phyloP scores from a whole-genome alignment of 2,113 vertebrate species.

The Syngnathus typhle region DNA sequence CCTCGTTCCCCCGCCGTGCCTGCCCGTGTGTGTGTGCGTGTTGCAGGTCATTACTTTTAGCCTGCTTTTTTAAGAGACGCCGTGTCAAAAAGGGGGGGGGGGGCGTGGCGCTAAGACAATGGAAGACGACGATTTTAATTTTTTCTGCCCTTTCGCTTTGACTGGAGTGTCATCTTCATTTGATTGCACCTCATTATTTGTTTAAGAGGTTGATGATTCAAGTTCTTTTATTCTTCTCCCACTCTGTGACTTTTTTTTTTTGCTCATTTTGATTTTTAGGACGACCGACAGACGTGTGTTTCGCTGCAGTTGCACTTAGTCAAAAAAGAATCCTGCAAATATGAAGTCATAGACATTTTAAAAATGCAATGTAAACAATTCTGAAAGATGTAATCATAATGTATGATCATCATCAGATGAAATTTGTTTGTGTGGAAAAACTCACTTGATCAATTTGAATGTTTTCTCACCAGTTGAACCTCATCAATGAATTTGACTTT shows the following conservation, averaged over 20 bases:
- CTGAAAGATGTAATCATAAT: too few relatives aligned
- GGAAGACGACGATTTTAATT: slow-evolving; percentile 57
- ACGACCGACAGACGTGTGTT: slow-evolving; percentile 36
- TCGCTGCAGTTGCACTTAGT: slow-evolving; percentile 21
- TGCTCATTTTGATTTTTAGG: slow-evolving; percentile 45
- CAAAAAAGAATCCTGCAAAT: too few relatives aligned
- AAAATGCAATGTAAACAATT: too few relatives aligned
- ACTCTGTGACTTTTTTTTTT: slow-evolving; percentile 13
- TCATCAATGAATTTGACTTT: slow-evolving; percentile 6
- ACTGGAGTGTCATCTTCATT: slow-evolving; percentile 41
- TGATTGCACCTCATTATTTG: slow-evolving; percentile 51
- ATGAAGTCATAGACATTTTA: too few relatives aligned
- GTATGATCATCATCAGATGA: too few relatives aligned
- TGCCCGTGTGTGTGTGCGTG: slow-evolving; percentile 21
- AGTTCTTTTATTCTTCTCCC: slow-evolving; percentile 31
- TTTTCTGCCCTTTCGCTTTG: slow-evolving; percentile 44
- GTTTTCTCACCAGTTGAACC: neutral
- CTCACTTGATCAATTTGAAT: neutral
- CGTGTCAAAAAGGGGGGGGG: slow-evolving; percentile 44
- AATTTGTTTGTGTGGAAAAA: too few relatives aligned
- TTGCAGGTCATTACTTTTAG: slow-evolving; percentile 70
- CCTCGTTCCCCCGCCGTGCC: slow-evolving; percentile 50
- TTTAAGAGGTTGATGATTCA: slow-evolving; percentile 40
- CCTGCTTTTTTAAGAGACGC: slow-evolving; percentile 57
- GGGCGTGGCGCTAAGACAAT: slow-evolving; percentile 52